Evolutionary conservation across 2,113 vertebrate species (phyloP), one percentile per base, ranked within the genome.

Genomic region (Misgurnus mizolepis): DNA sequence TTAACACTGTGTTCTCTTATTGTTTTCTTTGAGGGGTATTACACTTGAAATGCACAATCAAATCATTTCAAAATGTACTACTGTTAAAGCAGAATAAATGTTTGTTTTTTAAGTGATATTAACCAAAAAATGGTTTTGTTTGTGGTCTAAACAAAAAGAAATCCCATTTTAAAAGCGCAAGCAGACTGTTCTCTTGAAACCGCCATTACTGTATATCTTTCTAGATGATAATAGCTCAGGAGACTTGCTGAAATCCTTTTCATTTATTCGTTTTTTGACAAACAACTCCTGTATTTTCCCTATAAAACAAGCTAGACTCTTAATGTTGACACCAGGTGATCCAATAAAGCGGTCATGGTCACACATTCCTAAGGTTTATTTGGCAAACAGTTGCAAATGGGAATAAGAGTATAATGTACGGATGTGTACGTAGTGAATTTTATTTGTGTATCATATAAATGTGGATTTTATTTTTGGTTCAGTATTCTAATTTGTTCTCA

Each of bases 201-300:
- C 7, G 49, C 49, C 43, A 41, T 65, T 64, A 5, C 53, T 77
- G 39, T 79, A 72, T 66, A 58, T 74, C 9, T 18, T 40, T 73
- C 41, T 27, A 66, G 22, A 6, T 69, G 14, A 56, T 60, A n/a
- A 78, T 65, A 50, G 75, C 80, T 82, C 80, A 79, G 71, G 83
- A 71, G 40, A 43, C 2, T 22, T 43, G 22, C 64, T 22, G 41
- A 78, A 78, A 9, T 58, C 17, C 1, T 70, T 66, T 62, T 80
- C 65, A n/a, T 72, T 66, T 45, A 27, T 72, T 55, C 53, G 41
- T 18, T 56, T 72, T 45, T 75, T 65, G 49, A 65, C 6, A 47
- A 45, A 58, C 34, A 40, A 11, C 64, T 69, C n/a, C 7, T 66
- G 34, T 58, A 34, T 70, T 43, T 43, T 2, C 17, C 8, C 6